These are phyloP conservation scores for Loxodonta africana DNA, from an alignment of 2,113 vertebrate genomes.

Conservation along the genomic window DNA sequence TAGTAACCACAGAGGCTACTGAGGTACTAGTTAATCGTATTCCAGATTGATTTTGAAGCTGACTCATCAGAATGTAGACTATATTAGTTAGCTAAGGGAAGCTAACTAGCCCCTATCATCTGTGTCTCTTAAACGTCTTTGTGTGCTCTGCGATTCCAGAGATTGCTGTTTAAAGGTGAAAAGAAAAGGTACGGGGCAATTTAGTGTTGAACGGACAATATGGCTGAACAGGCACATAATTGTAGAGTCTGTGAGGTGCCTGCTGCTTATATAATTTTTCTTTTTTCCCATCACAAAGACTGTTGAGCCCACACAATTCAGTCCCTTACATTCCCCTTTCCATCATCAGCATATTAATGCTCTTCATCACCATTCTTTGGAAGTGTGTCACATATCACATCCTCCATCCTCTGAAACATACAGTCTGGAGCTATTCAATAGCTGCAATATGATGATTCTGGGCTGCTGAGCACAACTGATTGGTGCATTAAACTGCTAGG, in stretches of 20 bases:
- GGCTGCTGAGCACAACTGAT: constrained; percentile 86
- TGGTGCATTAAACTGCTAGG: constrained; percentile 87
- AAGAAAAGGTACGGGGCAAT: constrained; percentile 32
- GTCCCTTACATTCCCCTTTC: background rate
- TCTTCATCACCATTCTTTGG: constrained; percentile 81
- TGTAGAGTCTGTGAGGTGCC: constrained; percentile 3
- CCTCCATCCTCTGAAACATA: constrained; percentile 83
- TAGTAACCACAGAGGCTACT: background rate
- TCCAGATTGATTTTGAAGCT: constrained; percentile 9
- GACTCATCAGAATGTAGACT: constrained; percentile 43
- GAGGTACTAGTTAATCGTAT: background rate
- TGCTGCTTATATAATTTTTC: background rate
- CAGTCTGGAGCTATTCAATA: constrained; percentile 85
- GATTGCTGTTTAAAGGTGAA: constrained; percentile 7
- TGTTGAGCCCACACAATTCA: constrained; percentile 65
- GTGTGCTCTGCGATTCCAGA: background rate
- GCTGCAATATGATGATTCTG: constrained; percentile 81
- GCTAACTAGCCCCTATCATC: background rate
- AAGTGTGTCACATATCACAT: constrained; percentile 77
- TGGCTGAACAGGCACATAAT: constrained; percentile 37
- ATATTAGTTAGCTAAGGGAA: background rate
- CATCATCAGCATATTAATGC: constrained; percentile 83
- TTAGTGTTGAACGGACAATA: background rate
- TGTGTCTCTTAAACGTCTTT: constrained; percentile 4
- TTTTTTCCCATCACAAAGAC: constrained; percentile 48